Evolutionary conservation across 2,888 invertebrate species (phyloP), one percentile per base, ranked within the genome.

Genomic region (Tetragonula carbonaria): DNA sequence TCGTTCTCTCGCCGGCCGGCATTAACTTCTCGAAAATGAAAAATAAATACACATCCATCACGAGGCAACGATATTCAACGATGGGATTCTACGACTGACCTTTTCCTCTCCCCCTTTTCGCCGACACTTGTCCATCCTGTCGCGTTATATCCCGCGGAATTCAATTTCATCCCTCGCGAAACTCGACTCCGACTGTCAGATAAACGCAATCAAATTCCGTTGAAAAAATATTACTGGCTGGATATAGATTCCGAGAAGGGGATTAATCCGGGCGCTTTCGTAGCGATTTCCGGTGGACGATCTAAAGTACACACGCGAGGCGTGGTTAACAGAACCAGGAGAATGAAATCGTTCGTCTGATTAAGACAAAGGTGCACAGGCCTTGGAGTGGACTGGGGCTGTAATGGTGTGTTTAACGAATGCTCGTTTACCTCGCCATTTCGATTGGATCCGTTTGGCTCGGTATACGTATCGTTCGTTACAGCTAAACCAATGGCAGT

Each of bases 201-300:
- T 85, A 84, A 80, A 80, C 53, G 80, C 84, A 68, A 80, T 77
- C 67, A 77, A 84, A 78, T 77, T 84, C 45, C 33, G 14, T n/a
- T 45, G 83, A 68, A 83, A 83, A 79, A 78, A 75, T 83, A 79
- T 83, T 50, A 50, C 65, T 45, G 6, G 13, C 18, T 8, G 21
- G 18, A 50, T 71, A 14, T 71, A 68, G 45, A 45, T 38, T 23
- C 50, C 8, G 38, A 23, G 8, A 33, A 33, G 28, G 28, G 28
- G 53, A 45, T 11, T 77, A 70, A 83, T 81, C 63, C 57, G 8
- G 1, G 45, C 57, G 11, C 23, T 16, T 23, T 55, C 55, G 5
- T 18, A 4, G 2, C 38, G 2, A 21, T 38, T 38, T 33, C 21
- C 33, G 38, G 16, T 45, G 38, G 50, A 18, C 28, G 21, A 28